Evolutionary conservation across 2,113 vertebrate species (phyloP).

Genomic region (Ancistrus triradiatus): DNA sequence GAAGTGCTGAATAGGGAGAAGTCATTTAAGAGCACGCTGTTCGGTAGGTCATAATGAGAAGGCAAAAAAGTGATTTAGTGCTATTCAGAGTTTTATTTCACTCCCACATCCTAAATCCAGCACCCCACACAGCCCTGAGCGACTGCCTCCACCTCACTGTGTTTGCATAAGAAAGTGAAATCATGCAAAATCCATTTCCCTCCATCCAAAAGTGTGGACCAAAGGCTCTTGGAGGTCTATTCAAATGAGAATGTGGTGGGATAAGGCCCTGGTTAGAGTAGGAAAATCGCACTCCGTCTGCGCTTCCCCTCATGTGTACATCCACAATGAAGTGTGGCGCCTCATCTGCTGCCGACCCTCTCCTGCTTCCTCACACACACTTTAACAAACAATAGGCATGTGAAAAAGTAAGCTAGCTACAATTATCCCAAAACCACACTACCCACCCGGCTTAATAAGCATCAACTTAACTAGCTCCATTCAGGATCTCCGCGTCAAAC

Average conservation of each 20-base stretch:
- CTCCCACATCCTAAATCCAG: slow-evolving; percentile 35
- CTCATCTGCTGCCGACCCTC: slow-evolving; percentile 26
- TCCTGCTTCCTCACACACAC: slow-evolving; percentile 14
- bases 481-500: slow-evolving; percentile 20
- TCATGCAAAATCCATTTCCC: slow-evolving; percentile 46
- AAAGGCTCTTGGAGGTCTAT: slow-evolving; percentile 36
- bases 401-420: slow-evolving; percentile 30
- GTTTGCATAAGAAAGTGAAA: slow-evolving; percentile 36
- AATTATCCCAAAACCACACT: slow-evolving; percentile 29
- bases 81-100: slow-evolving; percentile 37
- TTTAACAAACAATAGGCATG: slow-evolving; percentile 26
- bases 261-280: slow-evolving; percentile 28
- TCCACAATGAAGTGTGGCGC: slow-evolving; percentile 28
- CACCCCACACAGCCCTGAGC: slow-evolving; percentile 22
- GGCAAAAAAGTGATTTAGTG: slow-evolving; percentile 30
- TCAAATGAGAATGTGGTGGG: slow-evolving; percentile 37
- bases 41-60: slow-evolving; percentile 32
- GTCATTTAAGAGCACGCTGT: slow-evolving; percentile 32
- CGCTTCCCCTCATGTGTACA: not conserved
- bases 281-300: slow-evolving; percentile 27
- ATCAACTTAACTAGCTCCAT: slow-evolving; percentile 8
- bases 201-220: slow-evolving; percentile 36
- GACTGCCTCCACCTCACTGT: slow-evolving; percentile 8
- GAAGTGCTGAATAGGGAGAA: slow-evolving; percentile 30
- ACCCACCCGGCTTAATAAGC: slow-evolving; percentile 25